Base-by-base conservation (phyloP, 2,113 vertebrate species). In the Caranx ignobilis region DNA sequence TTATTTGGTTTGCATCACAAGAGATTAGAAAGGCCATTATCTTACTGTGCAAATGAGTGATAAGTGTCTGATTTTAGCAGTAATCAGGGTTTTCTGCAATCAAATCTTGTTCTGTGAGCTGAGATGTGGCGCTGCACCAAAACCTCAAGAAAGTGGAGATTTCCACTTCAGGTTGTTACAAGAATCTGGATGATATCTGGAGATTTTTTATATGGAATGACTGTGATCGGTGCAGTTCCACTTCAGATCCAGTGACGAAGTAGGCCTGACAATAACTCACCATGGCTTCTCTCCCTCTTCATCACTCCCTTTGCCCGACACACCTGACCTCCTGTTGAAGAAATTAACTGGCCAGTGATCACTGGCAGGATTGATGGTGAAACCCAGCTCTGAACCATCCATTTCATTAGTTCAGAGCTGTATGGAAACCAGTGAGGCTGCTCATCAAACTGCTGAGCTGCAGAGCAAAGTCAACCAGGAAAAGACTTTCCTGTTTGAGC, bases 321-420 rank as follows among this genome's bases (percentile, higher is more conserved):
- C 32, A 65, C 35, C 41, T 9, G 70, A 81, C 68, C 75, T n/a
- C 34, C 57, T 55, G 47, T 62, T 79, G n/a, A 45, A 75, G 60
- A 66, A 52, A 86, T 83, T 70, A 85, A 8, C 50, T 2, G 2
- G 16, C 48, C 32, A 11, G 60, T 50, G 76, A 87, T 61, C 21
- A 18, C 61, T 7, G 55, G 18, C 15, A 52, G 55, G 77, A 79
- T 9, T 57, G 83, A 82, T 79, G 83, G 74, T 67, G 48, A 52
- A 64, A 45, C 61, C 54, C 52, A 19, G 54, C 61, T 71, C 57
- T 13, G 43, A 9, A 1, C 11, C 1, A 56, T 72, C 45, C 77
- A 60, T 56, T 70, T 64, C 12, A 61, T 81, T 67, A 50, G 59
- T 48, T 69, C 35, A 54, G 54, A 54, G 64, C 21, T 65, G 3